A percentile compares a stretch with the other conserved stretches of the same genome.
phyloP scores from a whole-genome alignment of 2,113 vertebrate genomes.

The Labeo rohita region DNA sequence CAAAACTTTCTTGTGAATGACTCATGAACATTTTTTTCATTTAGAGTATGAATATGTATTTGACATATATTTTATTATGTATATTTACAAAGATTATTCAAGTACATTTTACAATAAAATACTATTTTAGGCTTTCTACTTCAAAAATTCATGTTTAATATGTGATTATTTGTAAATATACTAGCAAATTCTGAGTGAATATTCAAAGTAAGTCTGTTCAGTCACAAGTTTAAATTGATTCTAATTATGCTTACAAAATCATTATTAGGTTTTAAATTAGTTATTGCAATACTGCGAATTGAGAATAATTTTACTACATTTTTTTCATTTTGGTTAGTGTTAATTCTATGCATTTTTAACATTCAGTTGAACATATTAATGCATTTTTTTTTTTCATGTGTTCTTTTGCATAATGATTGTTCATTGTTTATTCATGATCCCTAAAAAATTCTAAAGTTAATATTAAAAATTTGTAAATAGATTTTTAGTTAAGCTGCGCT shows the following conservation, averaged over 20 bases:
- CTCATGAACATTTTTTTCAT: neutral
- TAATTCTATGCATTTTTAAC: neutral
- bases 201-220: too few species aligned
- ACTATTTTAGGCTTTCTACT: neutral
- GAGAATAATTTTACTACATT: neutral
- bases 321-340: neutral
- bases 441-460: neutral
- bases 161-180: too few species aligned
- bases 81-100: neutral
- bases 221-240: too few species aligned
- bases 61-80: neutral
- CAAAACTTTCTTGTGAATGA: neutral
- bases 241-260: neutral
- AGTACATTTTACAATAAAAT: neutral
- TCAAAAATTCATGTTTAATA: too few species aligned
- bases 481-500: too few species aligned
- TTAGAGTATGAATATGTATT: neutral
- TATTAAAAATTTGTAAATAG: neutral
- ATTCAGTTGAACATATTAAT: too few species aligned
- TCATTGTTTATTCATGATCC: neutral
- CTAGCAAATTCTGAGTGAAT: too few species aligned
- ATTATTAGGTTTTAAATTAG: neutral
- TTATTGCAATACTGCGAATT: neutral
- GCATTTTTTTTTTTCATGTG: too few species aligned
- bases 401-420: neutral